Evolutionary conservation across 2,797 vertebrate species (phyloP).

Genomic region (Aulostomus chinensis): DNA sequence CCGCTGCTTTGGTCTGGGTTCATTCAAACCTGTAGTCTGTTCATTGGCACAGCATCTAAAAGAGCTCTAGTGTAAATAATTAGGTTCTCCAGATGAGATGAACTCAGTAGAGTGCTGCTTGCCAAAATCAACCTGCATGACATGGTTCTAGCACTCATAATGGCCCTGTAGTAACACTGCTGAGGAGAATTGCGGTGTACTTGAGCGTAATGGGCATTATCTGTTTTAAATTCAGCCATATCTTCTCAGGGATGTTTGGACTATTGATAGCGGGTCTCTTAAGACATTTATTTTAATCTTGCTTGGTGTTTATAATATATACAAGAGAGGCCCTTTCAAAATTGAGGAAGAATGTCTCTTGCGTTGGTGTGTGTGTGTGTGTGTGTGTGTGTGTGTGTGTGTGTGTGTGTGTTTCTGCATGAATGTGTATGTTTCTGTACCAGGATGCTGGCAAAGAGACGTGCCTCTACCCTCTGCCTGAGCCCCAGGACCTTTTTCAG

Average conservation of each 20-base stretch:
- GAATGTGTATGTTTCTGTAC: conserved; percentile 47
- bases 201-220: conserved; percentile 38
- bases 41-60: conserved; percentile 78
- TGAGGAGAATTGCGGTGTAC: conserved; percentile 31
- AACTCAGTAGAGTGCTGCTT: conserved; percentile 68
- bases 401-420: conserved; percentile 22
- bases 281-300: conserved; percentile 49
- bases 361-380: no score
- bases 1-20: conserved; percentile 69
- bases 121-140: conserved; percentile 79
- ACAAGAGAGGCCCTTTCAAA: conserved; percentile 42
- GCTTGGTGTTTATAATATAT: conserved; percentile 33
- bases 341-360: no score
- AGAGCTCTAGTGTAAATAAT: conserved; percentile 81
- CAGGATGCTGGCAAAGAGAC: conserved; percentile 94
- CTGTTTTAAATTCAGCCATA: conserved; percentile 32
- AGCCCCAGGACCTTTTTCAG: conserved; percentile 96
- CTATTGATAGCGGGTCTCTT: conserved; percentile 39
- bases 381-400: background rate
- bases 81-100: conserved; percentile 83
- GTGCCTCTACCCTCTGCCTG: conserved; percentile 90
- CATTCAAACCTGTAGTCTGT: conserved; percentile 76
- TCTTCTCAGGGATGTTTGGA: conserved; percentile 48
- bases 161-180: conserved; percentile 52
- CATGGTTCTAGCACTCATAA: conserved; percentile 58